Conservation (phyloP, 2,888 invertebrate genomes). For the Drosophila multiciliata region DNA sequence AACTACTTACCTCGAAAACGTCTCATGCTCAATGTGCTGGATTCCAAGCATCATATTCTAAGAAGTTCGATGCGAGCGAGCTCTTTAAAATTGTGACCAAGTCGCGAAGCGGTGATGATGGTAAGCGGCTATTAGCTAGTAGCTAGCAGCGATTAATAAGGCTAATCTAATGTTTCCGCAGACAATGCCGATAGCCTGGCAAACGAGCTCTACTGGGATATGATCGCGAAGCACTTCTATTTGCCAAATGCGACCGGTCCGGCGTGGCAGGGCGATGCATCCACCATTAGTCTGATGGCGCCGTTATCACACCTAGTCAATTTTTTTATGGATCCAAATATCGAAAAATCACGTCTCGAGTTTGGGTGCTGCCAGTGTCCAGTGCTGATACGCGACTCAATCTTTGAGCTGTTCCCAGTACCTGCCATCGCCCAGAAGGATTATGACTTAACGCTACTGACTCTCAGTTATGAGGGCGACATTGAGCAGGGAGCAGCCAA, state of each 20-base stretch:
- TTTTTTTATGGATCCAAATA: constrained; percentile 48
- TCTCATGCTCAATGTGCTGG: constrained; percentile 14
- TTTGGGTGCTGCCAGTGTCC: constrained; percentile 88
- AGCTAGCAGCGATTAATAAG: constrained; percentile 3
- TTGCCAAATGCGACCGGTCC: constrained; percentile 89
- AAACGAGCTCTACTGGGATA: constrained; percentile 87
- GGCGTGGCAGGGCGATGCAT: constrained; percentile 88
- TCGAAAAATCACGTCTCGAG: constrained; percentile 85
- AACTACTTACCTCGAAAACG: constrained; percentile 18
- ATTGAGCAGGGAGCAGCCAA: constrained; percentile 86
- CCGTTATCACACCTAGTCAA: constrained; percentile 54
- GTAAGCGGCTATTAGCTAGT: constrained; percentile 14
- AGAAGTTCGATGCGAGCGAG: constrained; percentile 53
- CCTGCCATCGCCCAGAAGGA: constrained; percentile 84
- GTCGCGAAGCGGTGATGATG: constrained; percentile 49
- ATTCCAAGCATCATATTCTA: constrained; percentile 52
- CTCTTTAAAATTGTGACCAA: constrained; percentile 61
- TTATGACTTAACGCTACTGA: constrained; percentile 87
- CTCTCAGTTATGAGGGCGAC: constrained; percentile 86
- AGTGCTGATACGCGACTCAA: constrained; percentile 88
- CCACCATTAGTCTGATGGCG: constrained; percentile 83
- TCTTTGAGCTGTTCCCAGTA: constrained; percentile 88
- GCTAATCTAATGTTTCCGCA: constrained; percentile 6
- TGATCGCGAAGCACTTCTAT: constrained; percentile 89
- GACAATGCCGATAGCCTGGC: constrained; percentile 80